phyloP scores from a whole-genome alignment of 2,113 vertebrate species.

The Colius striatus region DNA sequence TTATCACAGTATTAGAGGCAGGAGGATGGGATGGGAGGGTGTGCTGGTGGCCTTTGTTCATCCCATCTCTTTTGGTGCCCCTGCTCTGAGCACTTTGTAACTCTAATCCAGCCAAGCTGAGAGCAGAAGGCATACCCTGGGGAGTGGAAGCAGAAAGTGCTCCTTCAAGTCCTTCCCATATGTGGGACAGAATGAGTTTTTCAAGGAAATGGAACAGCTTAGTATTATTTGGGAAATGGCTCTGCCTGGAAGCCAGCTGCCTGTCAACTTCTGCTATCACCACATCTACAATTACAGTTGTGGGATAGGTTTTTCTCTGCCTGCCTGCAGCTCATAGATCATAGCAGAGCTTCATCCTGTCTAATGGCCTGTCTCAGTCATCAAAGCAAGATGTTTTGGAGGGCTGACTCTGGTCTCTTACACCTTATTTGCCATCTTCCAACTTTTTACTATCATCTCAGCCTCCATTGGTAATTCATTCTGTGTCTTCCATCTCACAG shows the following conservation, averaged over 20 bases:
- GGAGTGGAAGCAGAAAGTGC: not conserved
- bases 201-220: not conserved
- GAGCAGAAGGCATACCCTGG: not conserved
- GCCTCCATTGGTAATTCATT: not conserved
- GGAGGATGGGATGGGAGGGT: not conserved
- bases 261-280: slow-evolving; percentile 21
- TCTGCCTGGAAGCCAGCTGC: slow-evolving; percentile 29
- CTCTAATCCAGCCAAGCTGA: not conserved
- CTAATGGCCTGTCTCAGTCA: not conserved
- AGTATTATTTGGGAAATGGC: not conserved
- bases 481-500: not conserved
- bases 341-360: not conserved
- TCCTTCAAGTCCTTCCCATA: not conserved
- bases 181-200: not conserved
- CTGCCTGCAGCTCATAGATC: not conserved
- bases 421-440: not conserved
- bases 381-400: not conserved
- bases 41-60: not conserved
- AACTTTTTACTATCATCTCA: not conserved
- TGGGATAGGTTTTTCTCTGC: not conserved
- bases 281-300: slow-evolving; percentile 28
- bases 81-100: not conserved
- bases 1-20: not conserved
- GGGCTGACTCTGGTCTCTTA: not conserved
- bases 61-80: not conserved